These are phyloP conservation scores for Papilio aristodemus DNA, from an alignment of 1,140 invertebrate species.

Conservation along the genomic window DNA sequence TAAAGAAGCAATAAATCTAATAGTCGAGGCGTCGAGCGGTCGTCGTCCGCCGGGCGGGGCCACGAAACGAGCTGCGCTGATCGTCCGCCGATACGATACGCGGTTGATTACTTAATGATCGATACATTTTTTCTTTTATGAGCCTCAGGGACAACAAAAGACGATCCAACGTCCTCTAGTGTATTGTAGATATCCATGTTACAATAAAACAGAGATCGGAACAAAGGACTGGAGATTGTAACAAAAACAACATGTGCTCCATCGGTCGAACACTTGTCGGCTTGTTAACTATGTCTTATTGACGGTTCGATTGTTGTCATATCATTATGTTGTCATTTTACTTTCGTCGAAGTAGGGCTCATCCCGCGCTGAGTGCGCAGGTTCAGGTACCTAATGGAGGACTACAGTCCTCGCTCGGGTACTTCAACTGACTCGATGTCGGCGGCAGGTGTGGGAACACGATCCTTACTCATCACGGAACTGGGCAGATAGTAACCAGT, in stretches of 20 bases:
- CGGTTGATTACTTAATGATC: background rate
- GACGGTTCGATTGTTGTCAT: background rate
- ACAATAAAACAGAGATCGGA: background rate
- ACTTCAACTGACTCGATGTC: too few relatives aligned
- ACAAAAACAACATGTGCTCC: background rate
- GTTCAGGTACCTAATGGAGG: too few relatives aligned
- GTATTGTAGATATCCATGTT: background rate
- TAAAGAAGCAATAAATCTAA: conserved; percentile 27
- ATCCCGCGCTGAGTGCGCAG: background rate
- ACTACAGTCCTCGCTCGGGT: too few relatives aligned
- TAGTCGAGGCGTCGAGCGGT: conserved; percentile 12
- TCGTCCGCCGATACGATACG: background rate
- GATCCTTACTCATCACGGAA: too few relatives aligned
- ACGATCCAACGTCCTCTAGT: background rate
- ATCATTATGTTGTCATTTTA: conserved; percentile 13
- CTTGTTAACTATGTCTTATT: background rate
- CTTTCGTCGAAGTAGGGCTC: background rate
- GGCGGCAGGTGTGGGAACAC: too few relatives aligned
- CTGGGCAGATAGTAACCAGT: too few relatives aligned
- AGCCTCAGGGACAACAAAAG: conserved; percentile 1
- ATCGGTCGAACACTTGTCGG: background rate
- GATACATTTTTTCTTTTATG: background rate
- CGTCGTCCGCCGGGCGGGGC: background rate
- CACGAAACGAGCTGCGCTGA: background rate
- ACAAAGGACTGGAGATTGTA: conserved; percentile 2